Base-by-base conservation (phyloP, 2,888 invertebrate genomes). In the Hyposoter dolosus region DNA sequence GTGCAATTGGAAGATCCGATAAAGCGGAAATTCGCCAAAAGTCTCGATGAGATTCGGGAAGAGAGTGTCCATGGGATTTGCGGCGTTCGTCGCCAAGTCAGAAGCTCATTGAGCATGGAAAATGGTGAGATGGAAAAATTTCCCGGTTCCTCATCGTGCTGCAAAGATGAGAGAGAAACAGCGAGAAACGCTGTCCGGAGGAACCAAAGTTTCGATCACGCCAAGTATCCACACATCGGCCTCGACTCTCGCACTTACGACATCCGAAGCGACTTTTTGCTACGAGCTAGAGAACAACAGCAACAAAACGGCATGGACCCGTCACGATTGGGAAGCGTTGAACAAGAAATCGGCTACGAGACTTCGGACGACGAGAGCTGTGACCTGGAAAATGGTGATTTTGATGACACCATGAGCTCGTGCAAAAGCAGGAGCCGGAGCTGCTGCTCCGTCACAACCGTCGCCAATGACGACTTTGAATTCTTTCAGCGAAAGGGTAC, bases 401-500 rank as follows among this genome's bases (percentile, higher is more conserved):
- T 93, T 69, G 93, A 93, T 74, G 89, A 91, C 77, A 93, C 90
- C 85, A 94, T 90, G 94, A 95, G 91, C 93, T 95, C 91, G 89
- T 95, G 90, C 93, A 94, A 91, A 91, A 94, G 89, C 88, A 94
- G 95, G 50, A 95, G 95, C 63, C 91, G 93, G 23, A 95, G 95
- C 89, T 95, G 95, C 65, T 95, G 95, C 87, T 96, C 96, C 9
- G 96, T 96, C 53, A 96, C 96, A 1, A 96, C 96, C 0, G 95
- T 95, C 86, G 96, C 96, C 40, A 96, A 96, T 89, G 95, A 96
- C 90, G 96, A 96, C 91, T 96, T 96, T 90, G 96, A 96, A 89
- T 96, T 95, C 91, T 96, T 95, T 88, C 95, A 95, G 88, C 94
- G 94, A 84, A 94, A 94, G 84, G 93, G 90, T 82, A 91, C 91